Evolutionary conservation across 2,797 vertebrate species (phyloP).

Genomic region (Sebastes dallii): DNA sequence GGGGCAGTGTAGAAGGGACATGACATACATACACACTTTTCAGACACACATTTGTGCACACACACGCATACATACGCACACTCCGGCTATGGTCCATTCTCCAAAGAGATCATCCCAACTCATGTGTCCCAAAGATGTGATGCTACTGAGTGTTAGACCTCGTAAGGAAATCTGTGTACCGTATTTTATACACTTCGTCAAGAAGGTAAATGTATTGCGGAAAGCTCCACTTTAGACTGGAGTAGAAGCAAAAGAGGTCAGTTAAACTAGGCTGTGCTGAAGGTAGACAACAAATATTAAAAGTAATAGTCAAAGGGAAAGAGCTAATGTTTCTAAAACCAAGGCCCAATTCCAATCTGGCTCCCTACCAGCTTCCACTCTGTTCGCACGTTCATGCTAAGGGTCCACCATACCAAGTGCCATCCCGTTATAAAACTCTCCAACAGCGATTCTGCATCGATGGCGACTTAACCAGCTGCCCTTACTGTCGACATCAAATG

Average conservation of each 20-base stretch:
- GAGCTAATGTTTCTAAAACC: neutral
- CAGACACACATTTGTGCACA: constrained; percentile 21
- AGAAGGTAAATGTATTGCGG: no score
- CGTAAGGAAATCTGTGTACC: neutral
- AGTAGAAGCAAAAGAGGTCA: neutral
- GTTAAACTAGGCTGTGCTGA: neutral
- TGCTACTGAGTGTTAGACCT: neutral
- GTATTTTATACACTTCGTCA: neutral
- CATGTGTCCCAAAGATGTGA: constrained; percentile 11
- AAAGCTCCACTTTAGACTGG: neutral
- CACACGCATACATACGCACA: neutral
- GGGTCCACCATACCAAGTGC: no score
- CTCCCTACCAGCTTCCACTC: no score
- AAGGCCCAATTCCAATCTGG: neutral
- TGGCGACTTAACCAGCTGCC: no score
- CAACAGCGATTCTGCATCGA: accelerated
- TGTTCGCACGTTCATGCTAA: accelerated
- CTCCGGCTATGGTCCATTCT: constrained; percentile 2
- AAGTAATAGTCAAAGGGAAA: neutral
- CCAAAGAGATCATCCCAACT: constrained; percentile 21
- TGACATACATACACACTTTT: constrained; percentile 67
- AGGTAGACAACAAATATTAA: neutral
- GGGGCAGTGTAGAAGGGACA: constrained; percentile 78
- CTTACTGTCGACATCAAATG: accelerated
- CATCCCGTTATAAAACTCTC: no score